Conservation (phyloP, 2,113 vertebrate genomes). For the Hoplias malabaricus region DNA sequence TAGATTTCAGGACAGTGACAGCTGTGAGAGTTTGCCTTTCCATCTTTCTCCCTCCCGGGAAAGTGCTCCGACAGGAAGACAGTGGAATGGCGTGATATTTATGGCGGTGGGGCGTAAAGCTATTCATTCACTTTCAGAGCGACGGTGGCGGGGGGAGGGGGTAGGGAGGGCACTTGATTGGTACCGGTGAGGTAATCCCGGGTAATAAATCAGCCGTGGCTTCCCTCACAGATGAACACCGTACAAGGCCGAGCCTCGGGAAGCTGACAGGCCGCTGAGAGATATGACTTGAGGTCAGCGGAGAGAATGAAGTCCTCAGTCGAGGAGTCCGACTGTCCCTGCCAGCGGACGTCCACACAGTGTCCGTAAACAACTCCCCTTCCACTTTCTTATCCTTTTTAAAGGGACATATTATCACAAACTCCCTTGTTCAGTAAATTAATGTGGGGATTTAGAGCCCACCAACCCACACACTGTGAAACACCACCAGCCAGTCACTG, state of each 20-base stretch:
- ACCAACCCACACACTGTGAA: no score
- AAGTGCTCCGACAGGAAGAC: background rate
- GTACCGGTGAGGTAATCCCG: slow-evolving; percentile 35
- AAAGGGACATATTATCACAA: no score
- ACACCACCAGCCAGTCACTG: no score
- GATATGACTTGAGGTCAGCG: slow-evolving; percentile 21
- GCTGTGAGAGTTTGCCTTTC: background rate
- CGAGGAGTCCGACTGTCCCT: background rate
- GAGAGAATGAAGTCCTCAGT: background rate
- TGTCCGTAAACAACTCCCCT: background rate
- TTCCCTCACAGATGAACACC: background rate
- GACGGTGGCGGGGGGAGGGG: background rate
- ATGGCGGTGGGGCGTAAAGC: background rate
- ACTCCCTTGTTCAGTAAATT: no score
- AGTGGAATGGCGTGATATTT: slow-evolving; percentile 34
- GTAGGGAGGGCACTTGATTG: slow-evolving; percentile 34
- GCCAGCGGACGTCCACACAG: background rate
- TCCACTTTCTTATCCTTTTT: no score
- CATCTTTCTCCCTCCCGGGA: background rate
- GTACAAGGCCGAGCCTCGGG: slow-evolving; percentile 18
- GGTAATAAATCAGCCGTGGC: slow-evolving; percentile 36
- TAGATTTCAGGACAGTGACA: background rate
- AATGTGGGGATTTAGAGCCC: no score
- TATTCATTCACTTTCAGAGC: slow-evolving; percentile 19
- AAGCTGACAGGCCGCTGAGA: background rate